Base-by-base conservation (phyloP, 92 coral and sea anemone species). In the Meandrina meandrites region DNA sequence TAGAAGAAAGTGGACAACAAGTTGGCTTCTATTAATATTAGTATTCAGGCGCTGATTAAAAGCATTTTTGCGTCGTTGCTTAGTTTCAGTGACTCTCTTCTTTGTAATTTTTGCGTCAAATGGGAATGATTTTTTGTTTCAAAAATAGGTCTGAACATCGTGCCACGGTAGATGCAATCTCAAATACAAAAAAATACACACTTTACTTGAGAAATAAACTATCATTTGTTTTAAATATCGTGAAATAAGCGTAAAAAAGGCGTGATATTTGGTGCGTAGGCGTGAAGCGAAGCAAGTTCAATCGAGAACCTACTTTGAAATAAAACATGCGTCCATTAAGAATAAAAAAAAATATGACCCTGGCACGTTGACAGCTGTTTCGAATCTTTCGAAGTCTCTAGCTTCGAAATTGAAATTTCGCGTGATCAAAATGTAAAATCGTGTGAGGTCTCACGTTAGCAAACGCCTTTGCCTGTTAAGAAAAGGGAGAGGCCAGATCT, bases 331-430 rank as follows among this genome's bases (percentile, higher is more conserved):
- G 68, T 7, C 64, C 68, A 60, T 60, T 24, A 56, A 22, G 0
- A 60, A 27, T n/a, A 22, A 22, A 60, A 60, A 60, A 24, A 9
- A 30, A 22, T 60, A 6, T 27, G 68, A 60, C 68, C 68, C 68
- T 8, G n/a, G 0, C 68, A 60, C 13, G 1, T 18, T 60, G 30
- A 73, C 78, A 34, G 35, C 71, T 66, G 71, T 66, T 62, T 66
- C 71, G 78, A 73, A 73, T 27, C 15, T 13, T 6, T 28, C n/a
- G 78, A 73, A 73, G 78, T 36, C 60, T 77, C 81, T 77, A 51
- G 51, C 78, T 73, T 32, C 10, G 31, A 36, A 17, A 28, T n/a
- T 45, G 21, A 19, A 28, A 36, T 47, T 77, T 30, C 36, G 32
- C 70, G 32, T 12, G 70, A 10, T 64, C 4, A 24, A 6, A 18